Evolutionary conservation across 2,113 vertebrate species (phyloP), one percentile per base, ranked within the genome.

Genomic region (Cyprinodon tularosa): DNA sequence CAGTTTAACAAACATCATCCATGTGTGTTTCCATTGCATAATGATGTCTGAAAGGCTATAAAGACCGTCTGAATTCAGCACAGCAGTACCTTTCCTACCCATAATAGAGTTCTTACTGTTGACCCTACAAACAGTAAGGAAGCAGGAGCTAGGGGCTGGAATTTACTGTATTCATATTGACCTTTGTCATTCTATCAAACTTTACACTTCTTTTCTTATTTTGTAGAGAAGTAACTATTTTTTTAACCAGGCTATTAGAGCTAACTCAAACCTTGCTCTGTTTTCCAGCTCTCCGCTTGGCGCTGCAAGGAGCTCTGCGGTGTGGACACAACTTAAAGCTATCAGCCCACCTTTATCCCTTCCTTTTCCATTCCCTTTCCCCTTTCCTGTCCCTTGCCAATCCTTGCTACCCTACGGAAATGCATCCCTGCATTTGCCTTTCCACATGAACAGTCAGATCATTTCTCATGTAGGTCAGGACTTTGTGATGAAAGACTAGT

Each of bases 211-310:
- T 4, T 64, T 71, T 66, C 65, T 71, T 45, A 66, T 82, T 78
- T 17, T 80, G 66, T 47, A 76, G 12, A 57, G 57, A 66, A 62
- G 68, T 29, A 29, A 29, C 29, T 78, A 77, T 75, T 62, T 69
- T 62, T 67, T 48, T 71, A 63, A 22, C 14, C 15, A 64, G 71
- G 86, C 78, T 90, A 84, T 20, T 15, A n/a, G 69, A 78, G 85
- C 78, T 90, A 82, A 86, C 80, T 57, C 42, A 45, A 22, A 60
- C 68, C 29, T 38, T 85, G 29, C 45, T 89, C 69, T 87, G 71
- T 90, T 78, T 92, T 91, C 61, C 88, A 93, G 91, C 76, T 84
- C 62, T 40, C 44, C 86, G 84, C 71, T 84, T 62, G 78, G 71
- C 68, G 81, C 84, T 87, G 86, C 93, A 84, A 89, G 88, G 78